Evolutionary conservation across 2,113 vertebrate species (phyloP).

Genomic region (Onychostoma macrolepis): DNA sequence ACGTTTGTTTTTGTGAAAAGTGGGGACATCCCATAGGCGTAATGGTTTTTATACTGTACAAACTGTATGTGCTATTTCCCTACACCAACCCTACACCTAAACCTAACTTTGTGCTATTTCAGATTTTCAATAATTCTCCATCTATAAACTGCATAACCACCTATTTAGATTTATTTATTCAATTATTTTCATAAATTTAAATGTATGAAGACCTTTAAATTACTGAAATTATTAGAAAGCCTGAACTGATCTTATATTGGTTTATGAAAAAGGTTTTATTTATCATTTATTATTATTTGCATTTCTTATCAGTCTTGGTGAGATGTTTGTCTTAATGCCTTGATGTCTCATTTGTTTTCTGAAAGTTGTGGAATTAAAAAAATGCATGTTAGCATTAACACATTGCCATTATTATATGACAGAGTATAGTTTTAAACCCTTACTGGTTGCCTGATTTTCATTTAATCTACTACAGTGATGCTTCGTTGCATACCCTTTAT

Average conservation of each 20-base stretch:
- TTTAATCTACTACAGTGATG: slow-evolving; percentile 78
- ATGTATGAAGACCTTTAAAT: not conserved
- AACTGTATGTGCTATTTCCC: no score
- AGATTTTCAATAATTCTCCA: no score
- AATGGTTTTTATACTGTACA: no score
- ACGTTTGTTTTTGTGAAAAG: no score
- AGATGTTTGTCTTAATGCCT: not conserved
- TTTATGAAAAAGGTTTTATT: not conserved
- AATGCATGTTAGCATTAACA: slow-evolving; percentile 29
- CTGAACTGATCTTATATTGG: not conserved
- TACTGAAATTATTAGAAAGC: not conserved
- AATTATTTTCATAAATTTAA: not conserved
- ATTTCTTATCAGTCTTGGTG: not conserved
- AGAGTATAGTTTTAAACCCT: slow-evolving; percentile 78
- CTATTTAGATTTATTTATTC: not conserved
- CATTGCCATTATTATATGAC: slow-evolving; percentile 61
- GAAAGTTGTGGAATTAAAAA: not conserved
- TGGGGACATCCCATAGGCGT: no score
- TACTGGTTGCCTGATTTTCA: slow-evolving; percentile 83
- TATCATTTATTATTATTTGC: not conserved
- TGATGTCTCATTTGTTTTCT: not conserved
- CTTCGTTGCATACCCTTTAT: slow-evolving; percentile 79
- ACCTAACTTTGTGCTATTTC: no score
- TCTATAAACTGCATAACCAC: no score
- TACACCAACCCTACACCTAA: no score